Percentiles rank a stretch among this genome's conserved stretches.
phyloP scores from a whole-genome alignment of 2,797 vertebrate species.

The Phalanger gymnotis region DNA sequence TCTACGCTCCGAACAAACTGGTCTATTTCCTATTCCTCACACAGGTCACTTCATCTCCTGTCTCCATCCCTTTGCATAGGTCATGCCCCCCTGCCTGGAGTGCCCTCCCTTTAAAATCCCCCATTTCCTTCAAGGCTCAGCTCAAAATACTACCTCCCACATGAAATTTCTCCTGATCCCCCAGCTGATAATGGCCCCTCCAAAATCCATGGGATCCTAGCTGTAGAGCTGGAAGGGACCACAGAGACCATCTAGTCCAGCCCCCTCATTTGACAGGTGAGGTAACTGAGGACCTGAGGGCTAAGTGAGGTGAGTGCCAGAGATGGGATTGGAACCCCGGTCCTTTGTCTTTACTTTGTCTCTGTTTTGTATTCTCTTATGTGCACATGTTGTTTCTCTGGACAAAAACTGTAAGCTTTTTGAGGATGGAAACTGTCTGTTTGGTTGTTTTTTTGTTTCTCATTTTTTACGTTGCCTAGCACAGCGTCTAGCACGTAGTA shows the following conservation, averaged over 20 bases:
- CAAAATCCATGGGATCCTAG: neutral
- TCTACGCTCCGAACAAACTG: neutral
- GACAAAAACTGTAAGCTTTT: neutral
- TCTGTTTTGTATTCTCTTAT: neutral
- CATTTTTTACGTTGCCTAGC: neutral
- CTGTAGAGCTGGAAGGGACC: neutral
- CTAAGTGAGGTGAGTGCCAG: neutral
- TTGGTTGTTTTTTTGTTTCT: neutral
- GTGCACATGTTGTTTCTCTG: neutral
- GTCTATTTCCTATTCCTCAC: neutral
- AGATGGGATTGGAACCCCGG: neutral
- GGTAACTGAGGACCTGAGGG: neutral
- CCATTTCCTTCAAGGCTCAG: neutral
- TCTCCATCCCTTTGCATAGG: neutral
- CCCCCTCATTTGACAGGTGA: neutral
- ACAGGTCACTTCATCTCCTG: neutral
- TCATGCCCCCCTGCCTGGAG: neutral
- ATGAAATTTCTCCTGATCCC: neutral
- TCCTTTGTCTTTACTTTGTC: neutral
- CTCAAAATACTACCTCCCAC: neutral
- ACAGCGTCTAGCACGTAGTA: neutral
- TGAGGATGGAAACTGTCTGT: neutral
- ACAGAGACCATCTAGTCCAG: neutral
- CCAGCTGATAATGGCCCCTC: neutral
- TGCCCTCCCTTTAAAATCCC: neutral